These are phyloP conservation scores for Mycetomoellerius zeteki DNA, from an alignment of 1,140 invertebrate genomes.

Conservation along the genomic window DNA sequence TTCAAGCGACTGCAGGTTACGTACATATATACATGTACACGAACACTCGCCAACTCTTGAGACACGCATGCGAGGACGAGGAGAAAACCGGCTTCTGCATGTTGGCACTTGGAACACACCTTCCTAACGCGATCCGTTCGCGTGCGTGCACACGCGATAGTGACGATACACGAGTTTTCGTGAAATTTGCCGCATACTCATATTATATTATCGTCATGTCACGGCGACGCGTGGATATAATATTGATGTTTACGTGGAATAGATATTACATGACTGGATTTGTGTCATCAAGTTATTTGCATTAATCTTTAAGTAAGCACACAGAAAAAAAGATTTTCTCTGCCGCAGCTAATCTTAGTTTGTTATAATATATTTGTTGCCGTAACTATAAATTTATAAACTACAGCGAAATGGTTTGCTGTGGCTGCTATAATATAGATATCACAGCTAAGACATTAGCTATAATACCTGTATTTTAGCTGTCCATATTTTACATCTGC, in stretches of 20 bases:
- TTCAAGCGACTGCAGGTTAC: slow-evolving; percentile 81
- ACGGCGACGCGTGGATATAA: not conserved
- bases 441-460: too few species aligned
- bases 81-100: slow-evolving; percentile 36
- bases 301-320: too few species aligned
- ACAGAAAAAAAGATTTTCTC: too few species aligned
- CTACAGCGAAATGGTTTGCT: too few species aligned
- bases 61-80: slow-evolving; percentile 44
- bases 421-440: too few species aligned
- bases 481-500: too few species aligned
- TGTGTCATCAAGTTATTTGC: not conserved
- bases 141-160: slow-evolving; percentile 46
- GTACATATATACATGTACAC: slow-evolving; percentile 41
- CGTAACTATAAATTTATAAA: too few species aligned
- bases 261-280: not conserved
- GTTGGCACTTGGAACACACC: slow-evolving; percentile 53
- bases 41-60: slow-evolving; percentile 24
- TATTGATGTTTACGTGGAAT: not conserved
- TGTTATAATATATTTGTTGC: too few species aligned
- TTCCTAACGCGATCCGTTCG: slow-evolving; percentile 62
- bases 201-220: slow-evolving; percentile 50
- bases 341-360: too few species aligned
- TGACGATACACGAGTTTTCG: slow-evolving; percentile 59
- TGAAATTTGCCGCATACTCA: slow-evolving; percentile 61
- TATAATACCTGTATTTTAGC: too few species aligned